Percentiles rank a stretch among this genome's conserved stretches.
Evolutionary conservation across 2,797 vertebrate genomes (phyloP).

Genomic region (Acropternis orthonyx): DNA sequence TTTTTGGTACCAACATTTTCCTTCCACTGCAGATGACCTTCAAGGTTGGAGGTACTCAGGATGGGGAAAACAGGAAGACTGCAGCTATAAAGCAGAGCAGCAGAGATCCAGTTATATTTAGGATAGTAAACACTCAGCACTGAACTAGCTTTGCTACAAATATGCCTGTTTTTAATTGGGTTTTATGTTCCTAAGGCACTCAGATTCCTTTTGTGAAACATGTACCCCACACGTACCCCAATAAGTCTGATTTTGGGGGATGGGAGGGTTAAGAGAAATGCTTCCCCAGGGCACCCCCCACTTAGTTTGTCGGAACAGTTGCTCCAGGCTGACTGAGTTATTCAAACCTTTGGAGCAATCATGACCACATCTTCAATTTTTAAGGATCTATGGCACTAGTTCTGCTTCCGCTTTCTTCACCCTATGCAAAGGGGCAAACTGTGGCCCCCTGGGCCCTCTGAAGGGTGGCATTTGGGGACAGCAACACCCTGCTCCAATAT

Average conservation of each 20-base stretch:
- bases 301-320: background rate
- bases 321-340: background rate
- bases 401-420: background rate
- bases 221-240: background rate
- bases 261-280: background rate
- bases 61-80: background rate
- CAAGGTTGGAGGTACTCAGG: background rate
- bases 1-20: background rate
- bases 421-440: background rate
- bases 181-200: slow-evolving; percentile 14
- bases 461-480: background rate
- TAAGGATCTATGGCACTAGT: background rate
- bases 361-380: background rate
- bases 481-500: background rate
- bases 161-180: background rate
- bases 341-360: background rate
- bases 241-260: background rate
- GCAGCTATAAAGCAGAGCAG: background rate
- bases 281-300: background rate
- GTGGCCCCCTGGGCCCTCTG: background rate
- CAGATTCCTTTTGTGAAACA: background rate
- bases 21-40: background rate
- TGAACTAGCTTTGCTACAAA: background rate
- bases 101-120: background rate
- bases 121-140: background rate